Evolutionary conservation across 2,113 vertebrate genomes (phyloP), one percentile per base, ranked within the genome.

Genomic region (Cavia aperea): DNA sequence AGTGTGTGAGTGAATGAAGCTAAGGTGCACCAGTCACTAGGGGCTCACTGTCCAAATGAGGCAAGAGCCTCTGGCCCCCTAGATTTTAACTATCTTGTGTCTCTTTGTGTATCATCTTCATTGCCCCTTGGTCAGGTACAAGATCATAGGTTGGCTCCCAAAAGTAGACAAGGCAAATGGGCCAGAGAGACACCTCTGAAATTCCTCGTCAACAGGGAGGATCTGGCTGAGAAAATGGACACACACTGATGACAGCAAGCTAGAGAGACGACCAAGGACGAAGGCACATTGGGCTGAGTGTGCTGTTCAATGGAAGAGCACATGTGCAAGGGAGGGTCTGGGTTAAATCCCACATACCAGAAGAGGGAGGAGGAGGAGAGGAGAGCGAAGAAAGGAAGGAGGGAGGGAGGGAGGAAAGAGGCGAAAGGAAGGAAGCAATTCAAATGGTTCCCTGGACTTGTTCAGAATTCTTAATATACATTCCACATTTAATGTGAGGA

Each of bases 381-480:
- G 33, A 13, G 0, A 5, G 1, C 54, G 10, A 29, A 81, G 26
- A 31, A 36, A 66, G 87, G 2, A 82, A 36, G 15, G 79, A 26
- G 36, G 23, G 11, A 83, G 66, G 54, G 29, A 79, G 92, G 29
- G 11, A 26, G 14, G 56, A 26, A 75, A 89, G 68, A 75, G 46
- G 68, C 7, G 70, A 23, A 79, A 36, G 31, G 77, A 93, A 81
- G 43, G n/a, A 84, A 94, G 29, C 81, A 91, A 89, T 31, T 86
- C 73, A 92, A 89, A 63, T 49, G 12, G 3, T 39, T 68, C 39
- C 23, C 75, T 84, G 23, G 9, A 39, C 81, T 33, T 78, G 24
- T 46, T 89, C 29, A 75, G 51, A 93, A 93, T 91, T 90, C 24
- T 86, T 91, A 75, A 58, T 58, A 7, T 43, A 81, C 73, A 39